Base-by-base conservation (phyloP, 2,888 invertebrate genomes). In the Yponomeuta malinellus region DNA sequence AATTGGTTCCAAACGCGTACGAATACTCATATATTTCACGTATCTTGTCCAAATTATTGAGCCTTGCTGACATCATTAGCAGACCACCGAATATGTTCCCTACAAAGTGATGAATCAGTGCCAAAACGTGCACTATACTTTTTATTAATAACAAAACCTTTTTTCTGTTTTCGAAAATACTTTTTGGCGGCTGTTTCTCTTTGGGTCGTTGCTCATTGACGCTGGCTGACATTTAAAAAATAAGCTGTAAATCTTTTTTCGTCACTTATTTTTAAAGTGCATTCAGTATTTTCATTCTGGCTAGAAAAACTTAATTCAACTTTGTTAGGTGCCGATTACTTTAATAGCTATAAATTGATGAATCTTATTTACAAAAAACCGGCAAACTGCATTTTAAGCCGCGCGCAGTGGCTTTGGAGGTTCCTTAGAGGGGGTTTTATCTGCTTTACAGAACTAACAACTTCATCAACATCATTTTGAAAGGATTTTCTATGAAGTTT, bases 1-100 rank as follows among this genome's bases (percentile, higher is more conserved):
- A 78, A 48, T 76, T 68, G 29, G 68, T 68, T 15, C 68, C 68
- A 29, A 23, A 68, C 2, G 31, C 68, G 10, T 10, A 52, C 2
- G 37, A 68, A 68, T 12, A 68, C 4, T 9, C 10, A 5, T 12
- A 48, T 31, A 68, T n/a, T 48, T 52, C 29, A 23, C 68, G 48
- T 10, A 68, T 10, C 31, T 31, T 52, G 10, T 68, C 52, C 10
- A 48, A 48, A 9, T 68, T 52, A 68, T 59, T n/a, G 12, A 31
- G 29, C 10, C 10, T 52, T 29, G 48, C 29, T 4, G 68, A 52
- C 29, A 23, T 48, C 68, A 68, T 12, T 4, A 68, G 37, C 29
- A 10, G n/a, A 10, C 5, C 10, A 6, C 68, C 68, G 23, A 31
- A 31, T 4, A 10, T 52, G 23, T 68, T 48, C 2, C 29, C 52